Evolutionary conservation across 2,797 vertebrate genomes (phyloP), one percentile per base, ranked within the genome.

Genomic region (Setipinna tenuifilis): DNA sequence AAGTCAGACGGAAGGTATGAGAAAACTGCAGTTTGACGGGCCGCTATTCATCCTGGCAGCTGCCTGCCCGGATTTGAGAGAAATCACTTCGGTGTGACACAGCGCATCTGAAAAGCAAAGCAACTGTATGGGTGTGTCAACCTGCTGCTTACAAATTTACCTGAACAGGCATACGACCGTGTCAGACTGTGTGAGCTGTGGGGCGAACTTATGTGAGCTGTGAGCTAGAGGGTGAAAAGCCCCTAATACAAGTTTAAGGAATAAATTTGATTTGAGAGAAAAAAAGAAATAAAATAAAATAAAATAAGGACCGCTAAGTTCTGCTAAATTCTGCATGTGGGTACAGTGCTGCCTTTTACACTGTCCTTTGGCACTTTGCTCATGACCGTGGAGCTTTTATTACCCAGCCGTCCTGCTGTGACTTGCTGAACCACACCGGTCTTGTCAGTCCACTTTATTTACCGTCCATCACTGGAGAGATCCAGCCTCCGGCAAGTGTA

Each of bases 1-100:
- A 71, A 71, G 86, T 91, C 88, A 85, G 44, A 23, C 48, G 87
- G 88, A 87, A 90, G 86, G 88, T 83, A 91, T 87, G 90, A 86
- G 87, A 90, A 87, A 87, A 86, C 87, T 81, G 54, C 83, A 62
- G 87, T 89, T 85, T 88, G 84, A 88, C 65, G 78, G 86, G 81
- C 83, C 58, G 25, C 80, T 65, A 58, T 83, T 83, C 65, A 81
- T 68, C 78, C 80, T 57, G 85, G 78, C 90, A 86, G 89, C 91
- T 88, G 89, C 86, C 87, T 80, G 85, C 31, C 44, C 86, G 88
- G 88, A 91, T 91, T 86, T 87, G 82, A 50, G 19, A 35, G 31
- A 62, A 85, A 87, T 87, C 87, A 85, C 85, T 71, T 86, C 89
- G 89, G 88, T 89, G 86, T 83, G 84, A 75, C 68, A 35, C 68